A percentile compares a stretch with the other conserved stretches of the same genome.
Evolutionary conservation across 2,888 invertebrate genomes (phyloP).

Genomic region (Amitus sp.): DNA sequence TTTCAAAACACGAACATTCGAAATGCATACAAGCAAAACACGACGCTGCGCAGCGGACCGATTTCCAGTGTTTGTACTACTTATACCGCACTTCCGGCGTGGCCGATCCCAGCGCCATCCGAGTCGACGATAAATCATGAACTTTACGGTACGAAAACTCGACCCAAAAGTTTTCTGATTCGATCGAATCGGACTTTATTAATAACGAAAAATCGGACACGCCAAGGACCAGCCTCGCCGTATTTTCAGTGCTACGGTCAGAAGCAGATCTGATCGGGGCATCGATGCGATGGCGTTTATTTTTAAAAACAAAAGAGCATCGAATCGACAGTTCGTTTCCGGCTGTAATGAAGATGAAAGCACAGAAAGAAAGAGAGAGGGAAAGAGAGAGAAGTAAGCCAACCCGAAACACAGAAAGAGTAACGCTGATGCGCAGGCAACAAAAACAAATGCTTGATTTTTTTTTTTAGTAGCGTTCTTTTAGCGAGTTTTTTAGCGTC

Average conservation of each 20-base stretch:
- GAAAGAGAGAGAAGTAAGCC: conserved; percentile 16
- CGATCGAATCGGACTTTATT: neutral
- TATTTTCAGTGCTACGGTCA: too few species aligned
- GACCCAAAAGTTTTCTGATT: too few species aligned
- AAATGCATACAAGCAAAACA: neutral
- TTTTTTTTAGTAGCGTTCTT: conserved; percentile 39
- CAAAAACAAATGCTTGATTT: conserved; percentile 39
- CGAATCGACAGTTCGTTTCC: neutral
- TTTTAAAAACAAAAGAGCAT: too few species aligned
- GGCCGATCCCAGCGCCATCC: neutral
- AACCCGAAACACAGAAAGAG: conserved; percentile 33
- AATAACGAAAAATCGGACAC: neutral
- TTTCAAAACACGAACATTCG: conserved; percentile 1
- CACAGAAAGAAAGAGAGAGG: neutral
- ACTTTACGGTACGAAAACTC: too few species aligned
- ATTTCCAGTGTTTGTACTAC: neutral
- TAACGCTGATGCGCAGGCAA: conserved; percentile 37
- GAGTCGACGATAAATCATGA: too few species aligned
- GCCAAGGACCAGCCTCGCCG: too few species aligned
- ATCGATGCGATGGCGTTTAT: too few species aligned
- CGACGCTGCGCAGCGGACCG: neutral
- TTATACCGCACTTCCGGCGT: neutral
- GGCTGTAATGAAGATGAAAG: neutral
- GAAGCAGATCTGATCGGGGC: too few species aligned
- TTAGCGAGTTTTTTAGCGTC: conserved; percentile 39